Conservation (phyloP, 2,113 vertebrate species). For the Brachyhypopomus gauderio region DNA sequence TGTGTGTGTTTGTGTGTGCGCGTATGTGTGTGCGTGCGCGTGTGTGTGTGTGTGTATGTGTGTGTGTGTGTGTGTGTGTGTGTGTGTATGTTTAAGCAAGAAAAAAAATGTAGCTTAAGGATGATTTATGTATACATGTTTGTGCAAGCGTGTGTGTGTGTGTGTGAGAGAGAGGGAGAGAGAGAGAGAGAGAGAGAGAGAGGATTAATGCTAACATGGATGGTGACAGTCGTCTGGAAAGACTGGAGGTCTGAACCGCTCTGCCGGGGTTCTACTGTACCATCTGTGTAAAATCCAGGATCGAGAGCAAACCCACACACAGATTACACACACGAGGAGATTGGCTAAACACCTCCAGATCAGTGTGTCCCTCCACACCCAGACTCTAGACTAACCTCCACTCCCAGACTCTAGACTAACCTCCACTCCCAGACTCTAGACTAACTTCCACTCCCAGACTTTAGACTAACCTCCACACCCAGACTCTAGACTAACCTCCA, state of each 20-base stretch:
- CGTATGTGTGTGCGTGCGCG: background rate
- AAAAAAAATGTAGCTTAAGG: slow-evolving; percentile 6
- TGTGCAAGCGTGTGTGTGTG: slow-evolving; percentile 19
- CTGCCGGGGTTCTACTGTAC: slow-evolving; percentile 17
- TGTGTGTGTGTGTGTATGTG: slow-evolving; percentile 20
- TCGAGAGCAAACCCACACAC: background rate
- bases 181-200: background rate
- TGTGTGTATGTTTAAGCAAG: slow-evolving; percentile 18
- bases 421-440: too few species aligned
- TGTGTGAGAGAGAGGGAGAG: background rate
- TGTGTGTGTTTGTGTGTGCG: too few species aligned
- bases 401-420: too few species aligned
- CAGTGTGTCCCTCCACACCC: background rate
- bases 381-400: background rate
- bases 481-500: background rate
- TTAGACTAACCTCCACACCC: too few species aligned
- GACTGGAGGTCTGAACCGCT: background rate
- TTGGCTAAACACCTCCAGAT: background rate
- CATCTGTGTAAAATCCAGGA: slow-evolving; percentile 11
- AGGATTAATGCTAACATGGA: background rate
- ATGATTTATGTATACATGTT: background rate
- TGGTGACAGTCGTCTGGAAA: background rate
- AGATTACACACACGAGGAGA: background rate
- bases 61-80: background rate
- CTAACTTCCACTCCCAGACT: too few species aligned